Conservation (phyloP, 1,140 invertebrate genomes). For the Xylocopa sonorina region DNA sequence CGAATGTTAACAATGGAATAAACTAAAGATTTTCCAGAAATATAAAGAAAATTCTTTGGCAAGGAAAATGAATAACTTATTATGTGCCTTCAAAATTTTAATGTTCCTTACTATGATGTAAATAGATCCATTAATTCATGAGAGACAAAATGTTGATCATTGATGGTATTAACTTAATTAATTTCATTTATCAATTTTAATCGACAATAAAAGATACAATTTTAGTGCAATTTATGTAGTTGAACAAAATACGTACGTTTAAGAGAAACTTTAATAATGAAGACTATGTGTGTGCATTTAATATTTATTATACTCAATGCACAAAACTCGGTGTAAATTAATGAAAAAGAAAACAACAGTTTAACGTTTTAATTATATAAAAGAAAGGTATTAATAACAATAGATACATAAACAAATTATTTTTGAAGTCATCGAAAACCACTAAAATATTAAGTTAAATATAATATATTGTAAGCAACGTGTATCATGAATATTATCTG, state of each 20-base stretch:
- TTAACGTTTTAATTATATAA: neutral
- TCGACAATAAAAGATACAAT: conserved; percentile 13
- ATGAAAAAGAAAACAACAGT: neutral
- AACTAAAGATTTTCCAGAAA: neutral
- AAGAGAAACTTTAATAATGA: neutral
- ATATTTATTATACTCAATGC: neutral
- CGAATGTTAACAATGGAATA: neutral
- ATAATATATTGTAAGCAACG: neutral
- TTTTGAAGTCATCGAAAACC: conserved; percentile 8
- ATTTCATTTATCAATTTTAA: neutral
- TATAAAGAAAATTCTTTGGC: conserved; percentile 52
- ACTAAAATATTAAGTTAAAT: neutral
- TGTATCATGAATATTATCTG: neutral
- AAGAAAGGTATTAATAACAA: neutral
- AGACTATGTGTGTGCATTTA: neutral
- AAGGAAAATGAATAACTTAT: conserved; percentile 53
- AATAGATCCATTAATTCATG: conserved; percentile 11
- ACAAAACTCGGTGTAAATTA: neutral
- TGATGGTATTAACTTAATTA: neutral
- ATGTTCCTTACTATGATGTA: conserved; percentile 62
- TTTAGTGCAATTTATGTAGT: neutral
- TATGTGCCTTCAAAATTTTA: conserved; percentile 70
- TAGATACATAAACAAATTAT: conserved; percentile 6
- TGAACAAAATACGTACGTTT: conserved; percentile 1
- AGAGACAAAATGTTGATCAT: neutral